Evolutionary conservation across 2,888 invertebrate genomes (phyloP), one percentile per base, ranked within the genome.

Genomic region (Hydroisotoma schaefferi): DNA sequence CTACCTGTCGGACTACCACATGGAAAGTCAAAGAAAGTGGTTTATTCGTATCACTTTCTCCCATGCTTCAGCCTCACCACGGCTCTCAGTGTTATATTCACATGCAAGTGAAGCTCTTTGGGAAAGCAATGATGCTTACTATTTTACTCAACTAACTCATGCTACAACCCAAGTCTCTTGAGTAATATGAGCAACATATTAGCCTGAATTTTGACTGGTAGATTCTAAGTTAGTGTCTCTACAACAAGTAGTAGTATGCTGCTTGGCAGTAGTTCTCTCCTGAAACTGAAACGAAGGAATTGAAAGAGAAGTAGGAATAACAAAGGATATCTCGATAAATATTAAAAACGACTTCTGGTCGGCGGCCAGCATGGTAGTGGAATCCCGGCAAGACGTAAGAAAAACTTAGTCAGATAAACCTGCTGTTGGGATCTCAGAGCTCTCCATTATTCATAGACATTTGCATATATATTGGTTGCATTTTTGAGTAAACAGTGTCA

Each of bases 401-500:
- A 68, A 67, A 69, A 69, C 65, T 67, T 68, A 66, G 63, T 68
- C 65, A 65, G 68, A 70, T 69, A 72, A 70, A 69, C 70, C 61
- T 62, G 63, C 68, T 69, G 63, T 68, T 69, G 64, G 67, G 68
- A 69, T 68, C 69, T 70, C 68, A 58, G 70, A 70, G 71, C 72
- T 70, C 69, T 73, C 73, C 73, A 73, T 73, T 73, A 73, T 73
- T 73, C 73, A 73, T 73, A 70, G 70, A 67, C 72, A 73, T 73
- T 73, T 73, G 73, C 73, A 73, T 73, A 73, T 73, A 73, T 73
- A 74, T 74, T 74, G 73, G 73, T 73, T 73, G 73, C 73, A 73
- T 73, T 73, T 73, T 73, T 73, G 70, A 72, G 73, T 73, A 73
- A 73, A 73, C 73, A 73, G 69, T 73, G 73, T 71, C 73, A 73